Base-by-base conservation (phyloP, 2,113 vertebrate species). In the Excalfactoria chinensis region DNA sequence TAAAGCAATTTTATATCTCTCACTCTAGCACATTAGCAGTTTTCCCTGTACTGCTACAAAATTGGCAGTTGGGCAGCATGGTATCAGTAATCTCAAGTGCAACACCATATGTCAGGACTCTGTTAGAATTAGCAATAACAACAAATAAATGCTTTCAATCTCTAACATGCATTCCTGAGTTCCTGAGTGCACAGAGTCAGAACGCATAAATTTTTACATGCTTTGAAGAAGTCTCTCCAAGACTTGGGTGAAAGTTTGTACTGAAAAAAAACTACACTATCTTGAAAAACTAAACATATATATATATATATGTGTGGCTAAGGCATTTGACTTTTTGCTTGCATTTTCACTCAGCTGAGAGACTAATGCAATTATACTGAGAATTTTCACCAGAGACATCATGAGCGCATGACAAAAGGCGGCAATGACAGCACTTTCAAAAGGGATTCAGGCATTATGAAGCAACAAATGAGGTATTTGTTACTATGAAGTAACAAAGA, bases 291-390 rank as follows among this genome's bases (percentile, higher is more conserved):
- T 48, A 51, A 62, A n/a, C n/a, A n/a, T n/a, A n/a, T n/a, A n/a
- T n/a, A n/a, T n/a, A n/a, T n/a, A n/a, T n/a, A n/a, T n/a, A n/a
- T n/a, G n/a, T n/a, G n/a, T n/a, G n/a, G n/a, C 46, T 48, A 51
- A 62, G 3, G 2, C 3, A 35, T 43, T 72, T 46, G 51, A 5
- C 2, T 1, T 7, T 43, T 69, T 69, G 13, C 7, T 81, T 44
- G 11, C 6, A 21, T 71, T 86, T 90, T 19, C 3, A 7, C 28
- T 60, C 48, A 68, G 30, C 11, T 79, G 16, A 81, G 70, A 86
- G 17, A 0, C 3, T 35, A 30, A 0, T 8, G 3, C 34, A 60
- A 77, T 7, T 49, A 7, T 46, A 55, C 3, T 11, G 11, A 13
- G 7, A 78, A 72, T 30, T 60, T 2, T 43, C 43, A 40, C 73